These are phyloP conservation scores for Anthopleura xanthogrammica DNA, from an alignment of 92 coral and sea anemone genomes.

Conservation along the genomic window DNA sequence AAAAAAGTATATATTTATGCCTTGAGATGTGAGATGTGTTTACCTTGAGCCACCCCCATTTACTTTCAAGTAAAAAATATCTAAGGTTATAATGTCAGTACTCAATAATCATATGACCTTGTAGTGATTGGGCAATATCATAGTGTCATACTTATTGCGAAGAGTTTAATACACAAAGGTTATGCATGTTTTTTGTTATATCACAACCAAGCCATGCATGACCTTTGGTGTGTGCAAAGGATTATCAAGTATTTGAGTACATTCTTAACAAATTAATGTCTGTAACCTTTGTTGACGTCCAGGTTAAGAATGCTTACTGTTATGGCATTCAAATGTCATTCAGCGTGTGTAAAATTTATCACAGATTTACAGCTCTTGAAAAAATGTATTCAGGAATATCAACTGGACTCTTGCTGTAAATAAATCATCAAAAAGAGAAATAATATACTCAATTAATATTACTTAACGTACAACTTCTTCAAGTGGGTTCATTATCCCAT, in stretches of 20 bases:
- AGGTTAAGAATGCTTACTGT: neutral
- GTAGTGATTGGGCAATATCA: neutral
- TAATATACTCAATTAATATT: too few relatives aligned
- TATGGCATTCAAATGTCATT: neutral
- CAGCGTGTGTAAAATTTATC: neutral
- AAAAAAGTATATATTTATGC: too few relatives aligned
- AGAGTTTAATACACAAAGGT: neutral
- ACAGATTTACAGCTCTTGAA: too few relatives aligned
- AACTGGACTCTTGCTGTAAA: too few relatives aligned
- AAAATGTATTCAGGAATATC: too few relatives aligned
- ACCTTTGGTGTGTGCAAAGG: slow-evolving; percentile 1
- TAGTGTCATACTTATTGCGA: neutral
- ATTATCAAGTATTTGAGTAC: slow-evolving; percentile 3
- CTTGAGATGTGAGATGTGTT: neutral
- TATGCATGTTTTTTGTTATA: neutral
- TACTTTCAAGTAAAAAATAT: neutral
- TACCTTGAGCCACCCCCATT: neutral
- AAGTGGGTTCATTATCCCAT: too few relatives aligned
- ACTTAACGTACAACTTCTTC: too few relatives aligned
- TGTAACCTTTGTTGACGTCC: neutral
- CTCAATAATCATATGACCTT: neutral
- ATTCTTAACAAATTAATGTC: neutral
- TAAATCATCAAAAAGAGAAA: too few relatives aligned
- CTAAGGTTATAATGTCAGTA: neutral
- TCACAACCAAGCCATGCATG: neutral